A percentile compares a stretch with the other conserved stretches of the same genome.
phyloP scores from a whole-genome alignment of 2,113 vertebrate genomes.

The Aptenodytes patagonicus region DNA sequence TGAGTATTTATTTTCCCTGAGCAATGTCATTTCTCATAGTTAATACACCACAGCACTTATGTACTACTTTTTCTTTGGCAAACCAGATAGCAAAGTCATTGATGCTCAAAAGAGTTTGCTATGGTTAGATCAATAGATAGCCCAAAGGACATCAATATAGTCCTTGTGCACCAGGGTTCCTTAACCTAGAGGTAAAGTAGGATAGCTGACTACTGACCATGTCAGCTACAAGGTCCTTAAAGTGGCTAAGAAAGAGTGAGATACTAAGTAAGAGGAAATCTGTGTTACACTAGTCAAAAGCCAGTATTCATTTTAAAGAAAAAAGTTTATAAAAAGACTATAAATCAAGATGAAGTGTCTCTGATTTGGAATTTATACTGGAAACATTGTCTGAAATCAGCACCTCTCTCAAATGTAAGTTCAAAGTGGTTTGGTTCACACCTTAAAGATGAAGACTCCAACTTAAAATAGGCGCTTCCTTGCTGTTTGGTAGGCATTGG shows the following conservation, averaged over 20 bases:
- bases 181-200: not conserved
- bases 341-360: not conserved
- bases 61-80: not conserved
- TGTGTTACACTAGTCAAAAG: not conserved
- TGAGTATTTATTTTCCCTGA: not conserved
- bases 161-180: not conserved
- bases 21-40: not conserved
- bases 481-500: fast-evolving
- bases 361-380: not conserved
- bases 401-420: not conserved
- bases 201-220: not conserved
- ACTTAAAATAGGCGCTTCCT: not conserved
- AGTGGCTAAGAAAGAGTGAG: not conserved
- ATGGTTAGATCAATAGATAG: not conserved
- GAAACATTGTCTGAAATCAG: not conserved
- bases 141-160: not conserved
- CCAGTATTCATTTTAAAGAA: not conserved
- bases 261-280: not conserved
- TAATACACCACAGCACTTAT: not conserved
- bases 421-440: not conserved
- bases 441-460: not conserved
- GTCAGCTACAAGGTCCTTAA: not conserved
- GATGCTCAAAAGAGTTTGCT: not conserved
- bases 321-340: not conserved
- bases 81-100: not conserved